Base-by-base conservation (phyloP, 2,797 vertebrate species). In the Chanos chanos region DNA sequence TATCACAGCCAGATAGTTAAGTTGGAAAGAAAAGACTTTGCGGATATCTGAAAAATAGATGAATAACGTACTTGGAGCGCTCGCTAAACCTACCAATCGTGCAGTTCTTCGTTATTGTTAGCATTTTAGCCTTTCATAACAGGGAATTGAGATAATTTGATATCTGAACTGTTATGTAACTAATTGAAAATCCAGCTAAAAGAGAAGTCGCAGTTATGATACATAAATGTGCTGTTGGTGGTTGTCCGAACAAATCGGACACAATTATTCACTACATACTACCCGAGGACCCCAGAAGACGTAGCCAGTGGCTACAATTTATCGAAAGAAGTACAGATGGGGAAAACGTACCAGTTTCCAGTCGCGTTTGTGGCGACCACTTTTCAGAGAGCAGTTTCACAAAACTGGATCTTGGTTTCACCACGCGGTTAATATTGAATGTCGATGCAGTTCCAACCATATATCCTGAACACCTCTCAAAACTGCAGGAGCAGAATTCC, bases 171-270 rank as follows among this genome's bases (percentile, higher is more conserved):
- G n/a, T n/a, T n/a, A n/a, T n/a, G n/a, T n/a, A n/a, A n/a, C n/a
- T n/a, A n/a, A n/a, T n/a, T n/a, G n/a, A n/a, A n/a, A n/a, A n/a
- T n/a, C n/a, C n/a, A n/a, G n/a, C n/a, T n/a, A n/a, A n/a, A n/a
- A n/a, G n/a, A n/a, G n/a, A n/a, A n/a, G n/a, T n/a, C n/a, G n/a
- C n/a, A n/a, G n/a, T n/a, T 4, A 71, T 68, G 70, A 10, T 41
- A 33, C 72, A 70, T n/a, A 74, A 67, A 49, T 74, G 72, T 53
- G 68, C 47, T 12, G 64, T 74, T 5, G 47, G 36, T 10, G 68
- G 72, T 6, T 74, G 72, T 37, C 60, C 64, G 10, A 74, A 74
- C 55, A 21, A 52, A 13, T 74, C 72, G 51, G 72, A 74, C 40
- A 43, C 45, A 4, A 61, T 70, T 47, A 74, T 74, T 53, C 72